Evolutionary conservation across 2,888 invertebrate genomes (phyloP), one percentile per base, ranked within the genome.

Genomic region (Aromia moschata): DNA sequence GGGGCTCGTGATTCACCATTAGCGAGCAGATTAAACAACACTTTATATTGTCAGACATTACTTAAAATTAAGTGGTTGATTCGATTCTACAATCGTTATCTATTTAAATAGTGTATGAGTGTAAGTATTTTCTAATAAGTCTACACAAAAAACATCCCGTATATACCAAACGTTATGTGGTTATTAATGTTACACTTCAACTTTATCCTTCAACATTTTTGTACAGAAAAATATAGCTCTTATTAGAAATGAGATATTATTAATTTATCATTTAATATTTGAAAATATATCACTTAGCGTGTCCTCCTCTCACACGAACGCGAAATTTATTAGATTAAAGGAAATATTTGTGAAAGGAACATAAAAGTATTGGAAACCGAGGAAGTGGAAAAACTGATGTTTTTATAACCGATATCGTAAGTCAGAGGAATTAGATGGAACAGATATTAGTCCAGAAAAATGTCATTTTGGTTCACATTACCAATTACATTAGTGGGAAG

Each of bases 271-370:
- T 56, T 55, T 46, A 43, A 43, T 58, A 52, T 52, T 55, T 56
- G 44, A 62, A 47, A 62, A 62, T 62, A 56, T 55, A 61, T 62
- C 58, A 62, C 54, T 60, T 60, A 45, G 51, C 46, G 46, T 60
- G 56, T 52, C 45, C 52, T 51, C 56, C 37, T 40, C 31, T 25
- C 33, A 44, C 33, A 16, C 37, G 33, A 14, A 43, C 45, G 41
- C 18, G 52, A 56, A 49, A 60, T 60, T 60, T 60, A 60, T 60
- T 38, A 25, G 38, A 18, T 25, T 15, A 38, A 20, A 38, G 38
- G 49, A 49, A 49, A 49, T 49, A 49, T 49, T 49, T 49, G 49
- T 14, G 11, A 37, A 10, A 49, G 38, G 25, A 38, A 38, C 49
- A 43, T 43, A 12, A 43, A 43, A 43, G 25, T 43, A 25, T 20